Conservation (phyloP, 2,888 invertebrate genomes). For the Patella caerulea region DNA sequence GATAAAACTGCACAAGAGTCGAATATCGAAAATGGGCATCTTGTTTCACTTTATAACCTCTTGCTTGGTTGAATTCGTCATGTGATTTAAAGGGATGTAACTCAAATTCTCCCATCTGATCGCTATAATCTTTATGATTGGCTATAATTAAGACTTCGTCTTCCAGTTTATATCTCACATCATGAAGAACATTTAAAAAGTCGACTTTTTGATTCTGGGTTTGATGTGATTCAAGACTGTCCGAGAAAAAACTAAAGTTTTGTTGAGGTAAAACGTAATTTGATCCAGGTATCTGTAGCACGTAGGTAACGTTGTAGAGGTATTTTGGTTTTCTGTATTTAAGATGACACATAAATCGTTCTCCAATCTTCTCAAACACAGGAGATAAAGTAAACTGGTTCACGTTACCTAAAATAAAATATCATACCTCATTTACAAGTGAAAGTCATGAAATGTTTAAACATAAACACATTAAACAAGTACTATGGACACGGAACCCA, state of each 20-base stretch:
- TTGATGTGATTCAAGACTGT: constrained; percentile 28
- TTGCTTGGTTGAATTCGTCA: constrained; percentile 39
- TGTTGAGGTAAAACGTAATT: constrained; percentile 44
- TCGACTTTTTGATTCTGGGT: constrained; percentile 28
- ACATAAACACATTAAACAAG: too few relatives aligned
- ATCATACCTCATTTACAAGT: background rate
- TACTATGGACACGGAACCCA: too few relatives aligned
- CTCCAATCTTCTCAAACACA: constrained; percentile 50
- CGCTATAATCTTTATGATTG: constrained; percentile 34
- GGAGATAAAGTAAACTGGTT: constrained; percentile 64
- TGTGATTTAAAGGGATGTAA: constrained; percentile 52
- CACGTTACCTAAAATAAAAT: constrained; percentile 57
- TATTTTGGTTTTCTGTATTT: constrained; percentile 53
- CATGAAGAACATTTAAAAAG: constrained; percentile 39
- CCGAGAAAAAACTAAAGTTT: constrained; percentile 30
- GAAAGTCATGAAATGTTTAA: too few relatives aligned
- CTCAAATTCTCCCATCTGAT: constrained; percentile 40
- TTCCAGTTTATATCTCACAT: constrained; percentile 35
- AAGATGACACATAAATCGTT: constrained; percentile 64
- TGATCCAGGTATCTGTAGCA: constrained; percentile 53
- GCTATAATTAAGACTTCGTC: constrained; percentile 66
- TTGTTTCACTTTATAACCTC: constrained; percentile 32
- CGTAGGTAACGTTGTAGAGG: constrained; percentile 65
- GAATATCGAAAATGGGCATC: constrained; percentile 24
- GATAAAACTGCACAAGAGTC: constrained; percentile 60